A percentile compares a stretch with the other conserved stretches of the same genome.
Evolutionary conservation across 2,797 vertebrate genomes (phyloP).

Genomic region (Cynodonichthys magdalenae): DNA sequence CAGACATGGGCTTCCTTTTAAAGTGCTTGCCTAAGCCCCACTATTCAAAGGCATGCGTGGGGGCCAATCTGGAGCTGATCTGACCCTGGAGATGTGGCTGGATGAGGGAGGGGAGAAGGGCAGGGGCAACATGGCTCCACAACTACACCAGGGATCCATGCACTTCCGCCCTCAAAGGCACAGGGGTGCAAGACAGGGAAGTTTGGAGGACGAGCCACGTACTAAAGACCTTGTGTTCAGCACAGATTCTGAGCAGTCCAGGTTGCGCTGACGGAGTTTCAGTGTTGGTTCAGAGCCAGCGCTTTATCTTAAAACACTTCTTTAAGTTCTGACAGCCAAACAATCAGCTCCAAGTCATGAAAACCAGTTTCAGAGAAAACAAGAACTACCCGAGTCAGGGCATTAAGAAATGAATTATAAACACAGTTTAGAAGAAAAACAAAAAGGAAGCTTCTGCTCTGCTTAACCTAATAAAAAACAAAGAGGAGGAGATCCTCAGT

Average conservation of each 20-base stretch:
- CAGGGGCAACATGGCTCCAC: conserved; percentile 62
- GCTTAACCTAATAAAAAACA: background rate
- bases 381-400: background rate
- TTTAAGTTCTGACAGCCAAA: background rate
- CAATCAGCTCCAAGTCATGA: background rate
- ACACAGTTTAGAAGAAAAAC: background rate
- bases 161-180: conserved; percentile 63
- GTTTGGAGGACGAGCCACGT: conserved; percentile 35
- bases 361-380: background rate
- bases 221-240: conserved; percentile 21
- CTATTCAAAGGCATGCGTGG: conserved; percentile 81
- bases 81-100: conserved; percentile 77
- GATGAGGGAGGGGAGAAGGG: conserved; percentile 49
- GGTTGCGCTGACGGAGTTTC: background rate
- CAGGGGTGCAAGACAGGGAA: conserved; percentile 56
- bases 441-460: too few relatives aligned
- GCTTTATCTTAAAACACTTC: background rate
- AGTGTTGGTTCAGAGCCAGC: background rate
- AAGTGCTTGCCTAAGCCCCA: conserved; percentile 78
- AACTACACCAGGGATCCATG: conserved; percentile 61
- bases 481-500: too few relatives aligned
- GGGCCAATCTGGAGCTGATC: conserved; percentile 82
- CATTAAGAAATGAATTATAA: background rate
- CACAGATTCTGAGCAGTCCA: conserved; percentile 8
- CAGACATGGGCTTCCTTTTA: conserved; percentile 86